phyloP scores from a whole-genome alignment of 1,140 invertebrate species.

The Heliconius congener region DNA sequence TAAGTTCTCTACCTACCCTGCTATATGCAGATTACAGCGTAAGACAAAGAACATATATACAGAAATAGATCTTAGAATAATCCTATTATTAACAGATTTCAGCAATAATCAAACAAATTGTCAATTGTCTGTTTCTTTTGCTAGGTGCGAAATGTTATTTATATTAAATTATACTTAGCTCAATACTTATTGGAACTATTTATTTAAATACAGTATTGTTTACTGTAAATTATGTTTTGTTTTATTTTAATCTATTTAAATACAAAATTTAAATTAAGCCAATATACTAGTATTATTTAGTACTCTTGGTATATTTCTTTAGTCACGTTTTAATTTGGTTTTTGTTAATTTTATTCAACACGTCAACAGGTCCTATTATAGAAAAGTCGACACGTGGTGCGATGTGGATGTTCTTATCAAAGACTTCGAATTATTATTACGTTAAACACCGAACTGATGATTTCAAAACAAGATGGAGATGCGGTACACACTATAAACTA shows the following conservation, averaged over 20 bases:
- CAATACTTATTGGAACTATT: not conserved
- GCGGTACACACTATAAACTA: conserved; percentile 15
- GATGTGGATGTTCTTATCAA: conserved; percentile 16
- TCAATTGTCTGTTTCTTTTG: no score
- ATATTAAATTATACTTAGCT: not conserved
- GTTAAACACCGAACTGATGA: conserved; percentile 9
- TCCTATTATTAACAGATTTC: not conserved
- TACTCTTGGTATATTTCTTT: not conserved
- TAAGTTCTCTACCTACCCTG: no score
- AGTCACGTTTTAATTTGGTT: not conserved
- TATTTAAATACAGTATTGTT: conserved; percentile 5
- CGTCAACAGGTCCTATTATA: conserved; percentile 22
- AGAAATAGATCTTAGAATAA: no score
- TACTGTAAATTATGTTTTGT: not conserved
- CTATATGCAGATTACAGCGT: no score
- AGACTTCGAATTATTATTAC: conserved; percentile 22
- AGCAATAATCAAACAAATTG: not conserved
- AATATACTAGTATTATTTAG: not conserved
- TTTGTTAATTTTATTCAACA: not conserved
- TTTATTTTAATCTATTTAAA: not conserved
- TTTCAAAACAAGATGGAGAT: conserved; percentile 14
- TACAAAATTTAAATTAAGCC: not conserved
- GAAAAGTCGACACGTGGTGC: conserved; percentile 19
- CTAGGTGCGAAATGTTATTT: not conserved
- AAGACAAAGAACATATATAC: no score